Evolutionary conservation across 2,113 vertebrate species (phyloP).

Genomic region (Scophthalmus maximus): DNA sequence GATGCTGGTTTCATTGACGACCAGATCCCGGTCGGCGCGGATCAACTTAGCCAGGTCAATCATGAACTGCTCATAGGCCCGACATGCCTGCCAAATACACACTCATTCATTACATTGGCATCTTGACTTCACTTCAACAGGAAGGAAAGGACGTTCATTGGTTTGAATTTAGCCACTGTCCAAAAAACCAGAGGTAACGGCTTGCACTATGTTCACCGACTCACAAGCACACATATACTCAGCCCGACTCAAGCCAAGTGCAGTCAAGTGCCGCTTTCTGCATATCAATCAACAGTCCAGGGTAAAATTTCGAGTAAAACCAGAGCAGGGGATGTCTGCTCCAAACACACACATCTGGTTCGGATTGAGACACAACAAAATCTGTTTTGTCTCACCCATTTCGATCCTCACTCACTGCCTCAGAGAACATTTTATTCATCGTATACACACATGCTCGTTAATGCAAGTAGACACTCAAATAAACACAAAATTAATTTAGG

Average conservation of each 20-base stretch:
- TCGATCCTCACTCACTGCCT: slow-evolving; percentile 31
- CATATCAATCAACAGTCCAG: slow-evolving; percentile 35
- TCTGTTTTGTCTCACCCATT: slow-evolving; percentile 15
- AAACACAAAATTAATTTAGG: slow-evolving; percentile 3
- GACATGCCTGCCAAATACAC: slow-evolving; percentile 86
- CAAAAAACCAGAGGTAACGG: background rate
- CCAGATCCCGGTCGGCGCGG: slow-evolving; percentile 84
- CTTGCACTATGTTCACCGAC: background rate
- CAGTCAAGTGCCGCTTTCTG: slow-evolving; percentile 16
- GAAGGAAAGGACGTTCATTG: slow-evolving; percentile 5
- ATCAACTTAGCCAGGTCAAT: slow-evolving; percentile 90
- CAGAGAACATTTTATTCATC: background rate
- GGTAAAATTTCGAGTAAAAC: slow-evolving; percentile 48
- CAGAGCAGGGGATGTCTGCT: slow-evolving; percentile 38
- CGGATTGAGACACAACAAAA: slow-evolving; percentile 29
- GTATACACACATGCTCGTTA: background rate
- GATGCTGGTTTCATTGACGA: slow-evolving; percentile 78
- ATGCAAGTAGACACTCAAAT: slow-evolving; percentile 2
- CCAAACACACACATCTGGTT: slow-evolving; percentile 59
- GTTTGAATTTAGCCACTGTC: slow-evolving; percentile 11
- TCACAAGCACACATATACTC: background rate
- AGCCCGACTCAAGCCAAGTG: background rate
- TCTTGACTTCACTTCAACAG: background rate
- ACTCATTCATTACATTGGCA: background rate
- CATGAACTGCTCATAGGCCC: slow-evolving; percentile 92